Evolutionary conservation across 1,140 invertebrate species (phyloP).

Genomic region (Proctacanthus coquilletti): DNA sequence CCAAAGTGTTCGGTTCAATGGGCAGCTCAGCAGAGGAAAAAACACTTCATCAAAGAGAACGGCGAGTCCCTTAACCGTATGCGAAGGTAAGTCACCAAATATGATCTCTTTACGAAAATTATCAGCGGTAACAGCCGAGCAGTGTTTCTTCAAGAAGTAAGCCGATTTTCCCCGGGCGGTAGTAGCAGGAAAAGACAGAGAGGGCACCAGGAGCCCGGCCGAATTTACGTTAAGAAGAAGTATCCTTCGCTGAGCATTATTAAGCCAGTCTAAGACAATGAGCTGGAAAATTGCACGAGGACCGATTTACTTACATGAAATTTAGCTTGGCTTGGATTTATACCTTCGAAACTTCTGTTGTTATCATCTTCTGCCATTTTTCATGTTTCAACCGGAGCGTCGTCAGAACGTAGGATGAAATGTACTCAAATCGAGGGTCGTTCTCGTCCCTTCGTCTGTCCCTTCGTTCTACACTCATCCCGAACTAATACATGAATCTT

Average conservation of each 20-base stretch:
- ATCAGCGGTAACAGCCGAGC: constrained; percentile 36
- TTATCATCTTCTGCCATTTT: constrained; percentile 61
- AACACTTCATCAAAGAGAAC: constrained; percentile 60
- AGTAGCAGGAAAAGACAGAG: constrained; percentile 17
- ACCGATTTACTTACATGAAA: too few species aligned
- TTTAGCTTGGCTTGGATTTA: too few species aligned
- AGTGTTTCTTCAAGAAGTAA: constrained; percentile 49
- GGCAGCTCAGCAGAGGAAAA: constrained; percentile 46
- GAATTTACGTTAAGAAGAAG: constrained; percentile 37
- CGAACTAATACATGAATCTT: too few species aligned
- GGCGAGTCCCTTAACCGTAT: constrained; percentile 55
- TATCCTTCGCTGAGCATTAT: constrained; percentile 36
- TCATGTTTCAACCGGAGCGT: constrained; percentile 54
- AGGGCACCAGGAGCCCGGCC: constrained; percentile 29
- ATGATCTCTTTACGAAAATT: constrained; percentile 43
- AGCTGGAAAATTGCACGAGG: constrained; percentile 31
- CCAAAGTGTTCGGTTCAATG: constrained; percentile 47
- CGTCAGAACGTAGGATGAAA: constrained; percentile 32
- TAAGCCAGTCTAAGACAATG: constrained; percentile 31
- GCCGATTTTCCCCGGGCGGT: constrained; percentile 39
- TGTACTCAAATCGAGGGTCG: constrained; percentile 20
- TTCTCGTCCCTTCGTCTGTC: too few species aligned
- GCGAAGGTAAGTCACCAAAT: constrained; percentile 58
- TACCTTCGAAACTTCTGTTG: constrained; percentile 35
- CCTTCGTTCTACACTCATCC: too few species aligned